Evolutionary conservation across 1,140 invertebrate species (phyloP).

Genomic region (Aphelinus certus): DNA sequence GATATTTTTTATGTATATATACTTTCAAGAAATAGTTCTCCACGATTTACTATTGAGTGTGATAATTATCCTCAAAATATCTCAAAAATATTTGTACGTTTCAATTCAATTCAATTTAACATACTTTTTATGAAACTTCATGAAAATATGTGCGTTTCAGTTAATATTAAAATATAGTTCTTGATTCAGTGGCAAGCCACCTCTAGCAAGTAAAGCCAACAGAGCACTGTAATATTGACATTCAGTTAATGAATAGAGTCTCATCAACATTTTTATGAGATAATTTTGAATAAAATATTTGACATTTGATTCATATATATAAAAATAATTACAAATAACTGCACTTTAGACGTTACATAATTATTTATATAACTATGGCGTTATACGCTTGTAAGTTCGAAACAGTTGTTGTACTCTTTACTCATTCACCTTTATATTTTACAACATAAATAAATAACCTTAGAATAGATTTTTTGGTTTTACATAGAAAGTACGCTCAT

Average conservation of each 20-base stretch:
- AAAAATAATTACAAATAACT: constrained; percentile 36
- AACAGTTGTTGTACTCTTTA: neutral
- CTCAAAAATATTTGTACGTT: neutral
- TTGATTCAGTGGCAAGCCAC: neutral
- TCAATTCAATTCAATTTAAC: neutral
- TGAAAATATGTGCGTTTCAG: neutral
- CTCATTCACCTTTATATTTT: neutral
- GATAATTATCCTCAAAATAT: neutral
- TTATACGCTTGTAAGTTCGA: neutral
- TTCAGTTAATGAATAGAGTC: neutral
- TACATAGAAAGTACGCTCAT: neutral
- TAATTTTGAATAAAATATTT: constrained; percentile 39
- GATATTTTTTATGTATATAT: constrained; percentile 9
- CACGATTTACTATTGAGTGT: neutral
- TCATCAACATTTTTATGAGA: neutral
- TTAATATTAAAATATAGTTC: neutral
- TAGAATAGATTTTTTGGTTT: constrained; percentile 17
- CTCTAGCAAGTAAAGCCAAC: no score
- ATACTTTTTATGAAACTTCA: neutral
- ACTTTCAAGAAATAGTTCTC: neutral
- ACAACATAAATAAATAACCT: constrained; percentile 24
- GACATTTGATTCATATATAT: constrained; percentile 11
- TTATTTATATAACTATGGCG: constrained; percentile 43
- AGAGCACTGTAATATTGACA: no score
- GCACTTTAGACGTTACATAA: neutral